Evolutionary conservation across 2,113 vertebrate genomes (phyloP).

Genomic region (Aix galericulata): DNA sequence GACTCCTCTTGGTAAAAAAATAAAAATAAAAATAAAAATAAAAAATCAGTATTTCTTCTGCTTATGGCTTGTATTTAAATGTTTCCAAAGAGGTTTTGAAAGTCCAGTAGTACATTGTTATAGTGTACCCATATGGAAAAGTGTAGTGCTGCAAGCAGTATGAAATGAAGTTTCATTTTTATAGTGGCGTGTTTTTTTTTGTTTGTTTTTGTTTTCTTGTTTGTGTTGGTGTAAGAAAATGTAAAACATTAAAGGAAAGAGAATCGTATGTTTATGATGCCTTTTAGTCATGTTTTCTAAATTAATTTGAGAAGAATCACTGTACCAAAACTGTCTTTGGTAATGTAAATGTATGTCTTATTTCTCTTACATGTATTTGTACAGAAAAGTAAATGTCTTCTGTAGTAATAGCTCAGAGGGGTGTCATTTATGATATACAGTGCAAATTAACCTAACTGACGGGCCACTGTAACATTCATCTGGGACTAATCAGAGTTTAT

Average conservation of each 20-base stretch:
- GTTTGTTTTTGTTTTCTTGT: too few relatives aligned
- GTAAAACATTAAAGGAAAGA: background rate
- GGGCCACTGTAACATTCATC: conserved; percentile 32
- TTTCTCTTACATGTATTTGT: background rate
- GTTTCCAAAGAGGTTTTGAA: background rate
- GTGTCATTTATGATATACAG: conserved; percentile 60
- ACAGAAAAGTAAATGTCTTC: background rate
- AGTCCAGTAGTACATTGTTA: background rate
- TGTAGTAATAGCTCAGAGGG: background rate
- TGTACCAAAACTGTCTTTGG: background rate
- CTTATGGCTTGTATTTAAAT: background rate
- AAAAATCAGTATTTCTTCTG: background rate
- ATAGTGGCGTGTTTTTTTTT: background rate
- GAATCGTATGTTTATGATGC: background rate
- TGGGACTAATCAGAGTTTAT: conserved; percentile 59
- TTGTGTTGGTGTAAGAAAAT: background rate
- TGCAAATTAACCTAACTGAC: conserved; percentile 63
- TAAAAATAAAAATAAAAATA: too few relatives aligned
- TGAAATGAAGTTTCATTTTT: background rate
- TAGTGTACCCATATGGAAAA: background rate
- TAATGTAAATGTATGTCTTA: background rate
- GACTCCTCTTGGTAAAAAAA: background rate
- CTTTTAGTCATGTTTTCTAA: background rate
- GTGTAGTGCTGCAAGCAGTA: background rate
- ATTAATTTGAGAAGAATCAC: background rate